Evolutionary conservation across 2,113 vertebrate genomes (phyloP).

Genomic region (Misgurnus anguillicaudatus): DNA sequence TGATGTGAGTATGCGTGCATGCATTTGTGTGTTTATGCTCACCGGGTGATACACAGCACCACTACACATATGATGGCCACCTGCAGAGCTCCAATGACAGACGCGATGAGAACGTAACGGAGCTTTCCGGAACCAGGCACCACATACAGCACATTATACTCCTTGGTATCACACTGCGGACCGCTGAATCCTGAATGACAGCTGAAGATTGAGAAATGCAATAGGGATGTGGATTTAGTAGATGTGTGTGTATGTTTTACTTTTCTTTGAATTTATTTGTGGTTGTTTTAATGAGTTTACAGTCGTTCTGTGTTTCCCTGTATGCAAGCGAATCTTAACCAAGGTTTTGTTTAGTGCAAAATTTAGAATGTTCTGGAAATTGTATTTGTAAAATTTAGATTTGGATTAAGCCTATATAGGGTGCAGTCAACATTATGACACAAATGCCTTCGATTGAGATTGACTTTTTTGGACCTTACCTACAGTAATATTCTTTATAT

Average conservation of each 20-base stretch:
- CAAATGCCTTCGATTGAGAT: too few species aligned
- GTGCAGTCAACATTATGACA: too few species aligned
- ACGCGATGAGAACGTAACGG: slow-evolving; percentile 97
- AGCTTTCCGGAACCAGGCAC: slow-evolving; percentile 95
- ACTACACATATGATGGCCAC: slow-evolving; percentile 99
- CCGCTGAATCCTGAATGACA: slow-evolving; percentile 97
- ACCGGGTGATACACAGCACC: slow-evolving; percentile 99
- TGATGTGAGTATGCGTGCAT: too few species aligned
- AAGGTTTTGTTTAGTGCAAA: too few species aligned
- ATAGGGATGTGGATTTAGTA: neutral
- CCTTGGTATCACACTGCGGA: slow-evolving; percentile 96
- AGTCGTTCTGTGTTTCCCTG: neutral
- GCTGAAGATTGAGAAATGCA: slow-evolving; percentile 67
- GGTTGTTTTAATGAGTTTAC: neutral
- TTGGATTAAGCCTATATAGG: too few species aligned
- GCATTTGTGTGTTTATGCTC: slow-evolving; percentile 58
- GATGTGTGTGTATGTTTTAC: neutral
- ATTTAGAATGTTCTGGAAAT: too few species aligned
- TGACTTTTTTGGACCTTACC: too few species aligned
- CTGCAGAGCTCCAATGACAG: slow-evolving; percentile 97
- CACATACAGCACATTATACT: slow-evolving; percentile 97
- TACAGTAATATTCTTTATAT: too few species aligned
- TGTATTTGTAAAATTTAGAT: too few species aligned
- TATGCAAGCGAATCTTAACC: neutral
- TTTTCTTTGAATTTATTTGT: neutral